Evolutionary conservation across 1,140 invertebrate genomes (phyloP).

Genomic region (Glossosoma conforme): DNA sequence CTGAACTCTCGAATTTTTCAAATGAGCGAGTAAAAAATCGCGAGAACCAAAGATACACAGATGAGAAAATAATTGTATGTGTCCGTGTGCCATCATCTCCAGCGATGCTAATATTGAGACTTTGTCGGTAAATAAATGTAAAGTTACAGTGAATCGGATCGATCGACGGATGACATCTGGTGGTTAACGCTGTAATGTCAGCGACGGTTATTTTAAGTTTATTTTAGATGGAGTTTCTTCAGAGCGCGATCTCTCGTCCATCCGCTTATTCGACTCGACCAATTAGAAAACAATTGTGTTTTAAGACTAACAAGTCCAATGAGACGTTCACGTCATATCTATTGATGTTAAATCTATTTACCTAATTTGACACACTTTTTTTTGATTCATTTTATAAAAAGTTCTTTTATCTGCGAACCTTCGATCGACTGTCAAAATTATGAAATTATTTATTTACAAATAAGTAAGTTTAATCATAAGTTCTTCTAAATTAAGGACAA

Average conservation of each 20-base stretch:
- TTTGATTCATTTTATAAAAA: slow-evolving; percentile 13
- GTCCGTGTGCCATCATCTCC: slow-evolving; percentile 29
- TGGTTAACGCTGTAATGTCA: slow-evolving; percentile 4
- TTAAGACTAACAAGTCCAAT: slow-evolving; percentile 23
- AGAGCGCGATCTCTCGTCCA: not conserved
- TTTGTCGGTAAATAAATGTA: slow-evolving; percentile 29
- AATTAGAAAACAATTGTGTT: slow-evolving; percentile 26
- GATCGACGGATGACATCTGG: slow-evolving; percentile 13
- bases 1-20: slow-evolving; percentile 25
- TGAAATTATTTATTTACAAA: slow-evolving; percentile 30
- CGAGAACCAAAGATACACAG: slow-evolving; percentile 33
- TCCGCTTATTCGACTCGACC: slow-evolving; percentile 24
- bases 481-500: slow-evolving; percentile 25
- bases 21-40: slow-evolving; percentile 25
- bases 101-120: slow-evolving; percentile 26
- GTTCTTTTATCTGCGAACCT: slow-evolving; percentile 11
- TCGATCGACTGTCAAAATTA: slow-evolving; percentile 19
- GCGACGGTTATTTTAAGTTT: slow-evolving; percentile 4
- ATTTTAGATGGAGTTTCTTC: not conserved
- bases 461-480: slow-evolving; percentile 30
- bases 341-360: slow-evolving; percentile 18
- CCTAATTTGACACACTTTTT: slow-evolving; percentile 13
- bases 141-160: slow-evolving; percentile 26
- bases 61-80: slow-evolving; percentile 26
- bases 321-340: slow-evolving; percentile 28